Evolutionary conservation across 1,140 invertebrate species (phyloP).

Genomic region (Ruditapes philippinarum): DNA sequence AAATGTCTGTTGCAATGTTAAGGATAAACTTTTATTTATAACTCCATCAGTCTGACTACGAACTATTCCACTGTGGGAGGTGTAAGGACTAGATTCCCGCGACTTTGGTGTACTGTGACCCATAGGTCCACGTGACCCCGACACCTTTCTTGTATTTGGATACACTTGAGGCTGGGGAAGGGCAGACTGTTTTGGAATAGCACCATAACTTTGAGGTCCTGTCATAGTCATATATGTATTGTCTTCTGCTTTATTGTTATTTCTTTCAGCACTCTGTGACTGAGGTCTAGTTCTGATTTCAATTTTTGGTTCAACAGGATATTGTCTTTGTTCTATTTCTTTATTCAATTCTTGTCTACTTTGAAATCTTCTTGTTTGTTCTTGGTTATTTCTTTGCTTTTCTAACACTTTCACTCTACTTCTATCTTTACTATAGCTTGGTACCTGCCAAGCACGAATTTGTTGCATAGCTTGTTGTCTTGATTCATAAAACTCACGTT

Average conservation of each 20-base stretch:
- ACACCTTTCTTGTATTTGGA: slow-evolving; percentile 24
- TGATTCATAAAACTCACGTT: slow-evolving; percentile 82
- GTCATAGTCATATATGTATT: slow-evolving; percentile 57
- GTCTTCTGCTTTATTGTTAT: not conserved
- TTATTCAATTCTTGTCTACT: slow-evolving; percentile 25
- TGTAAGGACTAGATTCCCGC: slow-evolving; percentile 69
- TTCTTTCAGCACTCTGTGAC: slow-evolving; percentile 18
- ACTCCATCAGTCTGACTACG: slow-evolving; percentile 46
- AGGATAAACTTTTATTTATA: not conserved
- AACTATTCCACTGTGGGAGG: slow-evolving; percentile 54
- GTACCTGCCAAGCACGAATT: slow-evolving; percentile 82
- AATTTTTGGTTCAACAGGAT: slow-evolving; percentile 56
- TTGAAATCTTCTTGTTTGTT: slow-evolving; percentile 24
- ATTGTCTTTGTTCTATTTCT: not conserved
- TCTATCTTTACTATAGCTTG: slow-evolving; percentile 68
- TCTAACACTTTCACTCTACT: slow-evolving; percentile 38
- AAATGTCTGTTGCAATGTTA: slow-evolving; percentile 7
- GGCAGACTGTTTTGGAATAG: slow-evolving; percentile 70
- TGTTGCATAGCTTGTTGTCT: slow-evolving; percentile 82
- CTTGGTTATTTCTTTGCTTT: slow-evolving; percentile 47
- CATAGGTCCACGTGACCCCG: slow-evolving; percentile 45
- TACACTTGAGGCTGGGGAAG: slow-evolving; percentile 71
- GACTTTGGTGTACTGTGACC: slow-evolving; percentile 70
- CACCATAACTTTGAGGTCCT: slow-evolving; percentile 62
- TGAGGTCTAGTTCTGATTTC: slow-evolving; percentile 31